Base-by-base conservation (phyloP, 2,113 vertebrate genomes). In the Aix galericulata region DNA sequence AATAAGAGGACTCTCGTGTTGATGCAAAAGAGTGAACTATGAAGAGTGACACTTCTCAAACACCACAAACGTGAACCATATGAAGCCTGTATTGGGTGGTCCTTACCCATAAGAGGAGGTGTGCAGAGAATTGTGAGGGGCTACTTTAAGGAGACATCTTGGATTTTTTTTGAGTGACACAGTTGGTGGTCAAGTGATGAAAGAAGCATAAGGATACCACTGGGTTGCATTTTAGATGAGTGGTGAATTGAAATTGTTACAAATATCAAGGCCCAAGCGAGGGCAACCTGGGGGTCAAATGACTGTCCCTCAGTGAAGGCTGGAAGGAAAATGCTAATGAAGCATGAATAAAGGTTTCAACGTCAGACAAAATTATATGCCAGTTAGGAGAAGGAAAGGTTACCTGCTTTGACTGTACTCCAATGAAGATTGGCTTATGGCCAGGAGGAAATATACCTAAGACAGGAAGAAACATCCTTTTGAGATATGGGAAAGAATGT, bases 141-240 rank as follows among this genome's bases (percentile, higher is more conserved):
- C 29, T 87, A 25, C 53, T 60, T 83, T 79, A 69, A 74, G 53
- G n/a, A 76, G 14, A 73, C 15, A 68, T 58, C 72, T 12, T 21
- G 53, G 38, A 7, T 26, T 13, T 89, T 78, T 82, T 69, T 4
- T 15, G 71, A 64, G 62, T 69, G 36, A 62, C 48, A 6, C 15
- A 56, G 55, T 64, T 59, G 84, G 62, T 58, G n/a, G 53, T 59
- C 53, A 91, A 27, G 25, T 58, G 67, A 86, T 60, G 77, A 34
- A 58, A 75, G 67, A 48, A 66, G 20, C 0, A 0, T 2, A 32
- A 56, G 21, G 63, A 14, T 29, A 69, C 6, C 11, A 62, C 13
- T 13, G 6, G 44, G 56, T n/a, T 71, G 77, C 16, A 21, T 27
- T 82, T 76, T n/a, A 34, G 60, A 26, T 46, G 42, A 36, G 34